Percentiles rank a stretch among this genome's conserved stretches.
Evolutionary conservation across 92 coral and sea anemone genomes (phyloP).

Genomic region (Epizoanthus ramosus): DNA sequence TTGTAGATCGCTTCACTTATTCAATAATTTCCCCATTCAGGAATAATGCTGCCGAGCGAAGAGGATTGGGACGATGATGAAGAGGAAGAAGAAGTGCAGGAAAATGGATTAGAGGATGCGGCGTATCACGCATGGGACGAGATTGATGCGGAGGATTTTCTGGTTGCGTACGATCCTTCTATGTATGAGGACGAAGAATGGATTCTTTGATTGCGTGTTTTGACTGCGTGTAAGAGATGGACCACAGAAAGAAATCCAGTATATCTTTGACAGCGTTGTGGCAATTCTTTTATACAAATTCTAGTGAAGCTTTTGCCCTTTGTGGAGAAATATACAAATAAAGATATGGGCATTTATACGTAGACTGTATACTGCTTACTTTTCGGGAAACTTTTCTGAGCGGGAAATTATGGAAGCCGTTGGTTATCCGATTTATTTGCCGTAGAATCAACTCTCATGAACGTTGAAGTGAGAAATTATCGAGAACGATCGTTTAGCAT

Average conservation of each 20-base stretch:
- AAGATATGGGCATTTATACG: background rate
- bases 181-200: slow-evolving; percentile 53
- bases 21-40: background rate
- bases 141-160: slow-evolving; percentile 63
- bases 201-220: background rate
- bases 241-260: background rate
- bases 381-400: too few relatives aligned
- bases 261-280: background rate
- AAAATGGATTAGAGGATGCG: background rate
- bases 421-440: too few relatives aligned
- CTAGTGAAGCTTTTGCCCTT: background rate
- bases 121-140: background rate
- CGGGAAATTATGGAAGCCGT: too few relatives aligned
- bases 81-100: slow-evolving; percentile 21
- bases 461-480: too few relatives aligned
- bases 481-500: too few relatives aligned
- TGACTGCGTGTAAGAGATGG: background rate
- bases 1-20: background rate
- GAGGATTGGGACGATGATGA: slow-evolving; percentile 41
- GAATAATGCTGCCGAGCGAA: slow-evolving; percentile 36
- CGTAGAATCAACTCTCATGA: too few relatives aligned
- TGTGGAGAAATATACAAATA: background rate
- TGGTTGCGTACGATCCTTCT: slow-evolving; percentile 83
- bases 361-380: too few relatives aligned
- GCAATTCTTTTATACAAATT: background rate